These are phyloP conservation scores for Triplophysa siluroides DNA, from an alignment of 2,113 vertebrate species.

Conservation along the genomic window DNA sequence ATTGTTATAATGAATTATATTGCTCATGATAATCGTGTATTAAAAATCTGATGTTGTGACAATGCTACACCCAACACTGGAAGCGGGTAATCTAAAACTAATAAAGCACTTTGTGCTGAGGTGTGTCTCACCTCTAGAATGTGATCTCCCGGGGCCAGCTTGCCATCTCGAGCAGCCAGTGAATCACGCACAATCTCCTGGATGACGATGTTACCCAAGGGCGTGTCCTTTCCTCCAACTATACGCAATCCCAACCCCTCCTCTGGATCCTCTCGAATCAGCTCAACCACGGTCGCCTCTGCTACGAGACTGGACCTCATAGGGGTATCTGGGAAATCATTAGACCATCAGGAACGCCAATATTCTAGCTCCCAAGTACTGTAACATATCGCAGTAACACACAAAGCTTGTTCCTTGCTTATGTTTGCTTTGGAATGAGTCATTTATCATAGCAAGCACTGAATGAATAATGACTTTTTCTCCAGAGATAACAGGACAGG, in stretches of 20 bases:
- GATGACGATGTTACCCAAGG: slow-evolving; percentile 87
- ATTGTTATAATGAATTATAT: no score
- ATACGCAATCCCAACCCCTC: slow-evolving; percentile 87
- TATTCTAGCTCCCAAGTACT: not conserved
- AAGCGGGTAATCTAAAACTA: slow-evolving; percentile 9
- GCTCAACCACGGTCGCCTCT: slow-evolving; percentile 82
- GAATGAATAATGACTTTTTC: slow-evolving; percentile 26
- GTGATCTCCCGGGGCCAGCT: slow-evolving; percentile 88
- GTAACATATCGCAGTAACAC: not conserved
- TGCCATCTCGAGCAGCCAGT: slow-evolving; percentile 78
- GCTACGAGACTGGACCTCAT: slow-evolving; percentile 85
- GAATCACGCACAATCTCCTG: slow-evolving; percentile 86
- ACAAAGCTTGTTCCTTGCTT: no score
- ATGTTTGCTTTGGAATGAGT: slow-evolving; percentile 1
- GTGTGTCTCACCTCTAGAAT: slow-evolving; percentile 82
- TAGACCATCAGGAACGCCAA: not conserved
- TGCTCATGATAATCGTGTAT: no score
- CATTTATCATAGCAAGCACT: not conserved
- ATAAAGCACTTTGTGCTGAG: not conserved
- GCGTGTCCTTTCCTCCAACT: slow-evolving; percentile 90
- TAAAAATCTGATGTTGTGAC: no score
- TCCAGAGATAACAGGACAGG: not conserved
- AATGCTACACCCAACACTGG: no score
- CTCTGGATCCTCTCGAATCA: slow-evolving; percentile 80
- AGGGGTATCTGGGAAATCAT: slow-evolving; percentile 72